These are phyloP conservation scores for Drosophila birchii DNA, from an alignment of 2,888 invertebrate genomes.

Conservation along the genomic window DNA sequence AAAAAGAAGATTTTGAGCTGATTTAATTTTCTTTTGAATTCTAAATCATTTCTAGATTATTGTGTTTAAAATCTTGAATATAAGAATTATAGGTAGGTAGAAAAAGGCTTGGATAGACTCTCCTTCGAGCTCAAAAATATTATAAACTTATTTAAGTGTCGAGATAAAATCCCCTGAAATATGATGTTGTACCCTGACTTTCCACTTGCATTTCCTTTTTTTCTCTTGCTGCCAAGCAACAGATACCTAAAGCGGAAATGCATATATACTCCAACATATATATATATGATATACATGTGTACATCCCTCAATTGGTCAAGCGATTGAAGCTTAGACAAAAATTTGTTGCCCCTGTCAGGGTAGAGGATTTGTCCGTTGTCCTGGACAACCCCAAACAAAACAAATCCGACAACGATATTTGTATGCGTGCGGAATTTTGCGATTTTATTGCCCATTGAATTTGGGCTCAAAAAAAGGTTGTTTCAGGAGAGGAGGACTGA, in stretches of 20 bases:
- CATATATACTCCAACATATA: constrained; percentile 17
- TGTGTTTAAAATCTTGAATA: not conserved
- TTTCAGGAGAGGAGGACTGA: constrained; percentile 8
- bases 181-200: not conserved
- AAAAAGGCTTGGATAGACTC: too few species aligned
- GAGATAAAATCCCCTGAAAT: not conserved
- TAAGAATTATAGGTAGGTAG: not conserved
- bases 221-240: constrained; percentile 15
- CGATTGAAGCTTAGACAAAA: constrained; percentile 54
- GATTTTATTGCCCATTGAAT: constrained; percentile 75
- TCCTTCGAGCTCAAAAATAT: too few species aligned
- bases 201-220: not conserved
- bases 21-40: not conserved
- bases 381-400: constrained; percentile 27
- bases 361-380: constrained; percentile 44
- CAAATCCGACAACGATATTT: constrained; percentile 30
- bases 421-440: constrained; percentile 55
- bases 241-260: constrained; percentile 29
- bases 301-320: constrained; percentile 26
- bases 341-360: constrained; percentile 45
- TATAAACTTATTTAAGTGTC: not conserved
- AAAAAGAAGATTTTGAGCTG: not conserved
- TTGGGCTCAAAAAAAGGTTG: constrained; percentile 16
- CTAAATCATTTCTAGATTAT: not conserved
- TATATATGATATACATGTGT: not conserved